These are phyloP conservation scores for Mormyrus lacerda DNA, from an alignment of 2,113 vertebrate genomes.

Conservation along the genomic window DNA sequence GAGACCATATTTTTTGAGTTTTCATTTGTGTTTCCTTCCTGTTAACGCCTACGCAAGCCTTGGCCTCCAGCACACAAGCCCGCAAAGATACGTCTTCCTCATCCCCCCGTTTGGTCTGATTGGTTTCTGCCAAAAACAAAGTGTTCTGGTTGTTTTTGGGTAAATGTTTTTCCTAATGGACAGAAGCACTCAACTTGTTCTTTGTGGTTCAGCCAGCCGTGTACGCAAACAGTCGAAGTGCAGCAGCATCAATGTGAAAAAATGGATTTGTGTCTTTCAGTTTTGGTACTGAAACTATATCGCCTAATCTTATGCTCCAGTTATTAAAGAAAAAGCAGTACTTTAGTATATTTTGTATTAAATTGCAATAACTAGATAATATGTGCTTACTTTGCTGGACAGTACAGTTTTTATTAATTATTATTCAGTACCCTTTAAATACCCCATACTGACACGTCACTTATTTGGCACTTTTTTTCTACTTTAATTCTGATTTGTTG, in stretches of 20 bases:
- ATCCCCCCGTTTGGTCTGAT: not conserved
- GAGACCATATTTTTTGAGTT: not conserved
- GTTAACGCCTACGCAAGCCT: not conserved
- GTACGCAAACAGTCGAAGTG: not conserved
- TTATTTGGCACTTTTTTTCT: not conserved
- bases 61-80: not conserved
- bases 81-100: not conserved
- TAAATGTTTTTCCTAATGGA: not conserved
- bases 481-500: not conserved
- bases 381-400: not conserved
- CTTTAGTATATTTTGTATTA: constrained; percentile 12
- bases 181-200: not conserved
- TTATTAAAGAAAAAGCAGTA: not conserved
- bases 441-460: not conserved
- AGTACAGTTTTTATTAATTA: not conserved
- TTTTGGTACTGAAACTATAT: not conserved
- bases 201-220: not conserved
- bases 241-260: not conserved
- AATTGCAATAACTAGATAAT: constrained; percentile 28
- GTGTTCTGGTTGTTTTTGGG: not conserved
- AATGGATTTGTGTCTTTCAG: not conserved
- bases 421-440: not conserved
- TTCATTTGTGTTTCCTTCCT: not conserved
- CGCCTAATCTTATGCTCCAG: constrained; percentile 6
- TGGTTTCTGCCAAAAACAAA: not conserved